phyloP scores from a whole-genome alignment of 2,113 vertebrate species.

The Channa argus region DNA sequence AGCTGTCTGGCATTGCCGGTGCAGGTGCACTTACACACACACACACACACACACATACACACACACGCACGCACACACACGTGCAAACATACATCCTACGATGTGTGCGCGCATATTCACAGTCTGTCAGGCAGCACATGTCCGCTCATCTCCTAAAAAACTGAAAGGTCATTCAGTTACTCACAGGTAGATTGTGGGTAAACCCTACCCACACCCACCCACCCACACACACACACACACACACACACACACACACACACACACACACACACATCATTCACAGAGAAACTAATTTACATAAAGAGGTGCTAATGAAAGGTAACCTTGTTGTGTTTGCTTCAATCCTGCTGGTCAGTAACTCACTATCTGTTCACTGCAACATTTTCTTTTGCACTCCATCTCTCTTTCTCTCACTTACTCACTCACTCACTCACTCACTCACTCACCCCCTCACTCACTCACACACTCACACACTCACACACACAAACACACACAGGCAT shows the following conservation, averaged over 20 bases:
- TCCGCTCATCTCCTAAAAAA: slow-evolving; percentile 42
- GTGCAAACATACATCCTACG: slow-evolving; percentile 54
- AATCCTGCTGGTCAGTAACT: slow-evolving; percentile 13
- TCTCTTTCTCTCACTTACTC: not conserved
- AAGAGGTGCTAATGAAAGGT: slow-evolving; percentile 29
- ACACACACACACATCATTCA: slow-evolving; percentile 5
- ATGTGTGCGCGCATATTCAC: slow-evolving; percentile 44
- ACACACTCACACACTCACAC: slow-evolving; percentile 16
- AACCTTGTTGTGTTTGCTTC: slow-evolving; percentile 36
- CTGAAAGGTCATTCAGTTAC: slow-evolving; percentile 52
- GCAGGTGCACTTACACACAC: slow-evolving; percentile 37
- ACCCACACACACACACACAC: not conserved
- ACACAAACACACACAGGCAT: slow-evolving; percentile 15
- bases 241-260: slow-evolving; percentile 3
- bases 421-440: not conserved
- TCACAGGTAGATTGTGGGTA: slow-evolving; percentile 24
- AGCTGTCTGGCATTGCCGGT: slow-evolving; percentile 39
- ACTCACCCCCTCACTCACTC: not conserved
- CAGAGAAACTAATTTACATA: slow-evolving; percentile 43
- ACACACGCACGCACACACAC: slow-evolving; percentile 44
- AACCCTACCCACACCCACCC: not conserved
- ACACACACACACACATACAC: slow-evolving; percentile 53
- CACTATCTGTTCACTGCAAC: slow-evolving; percentile 9
- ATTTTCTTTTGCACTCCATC: not conserved
- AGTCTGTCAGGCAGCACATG: slow-evolving; percentile 52